A percentile compares a stretch with the other conserved stretches of the same genome.
phyloP scores from a whole-genome alignment of 2,797 vertebrate genomes.

The Pelochelys cantorii region DNA sequence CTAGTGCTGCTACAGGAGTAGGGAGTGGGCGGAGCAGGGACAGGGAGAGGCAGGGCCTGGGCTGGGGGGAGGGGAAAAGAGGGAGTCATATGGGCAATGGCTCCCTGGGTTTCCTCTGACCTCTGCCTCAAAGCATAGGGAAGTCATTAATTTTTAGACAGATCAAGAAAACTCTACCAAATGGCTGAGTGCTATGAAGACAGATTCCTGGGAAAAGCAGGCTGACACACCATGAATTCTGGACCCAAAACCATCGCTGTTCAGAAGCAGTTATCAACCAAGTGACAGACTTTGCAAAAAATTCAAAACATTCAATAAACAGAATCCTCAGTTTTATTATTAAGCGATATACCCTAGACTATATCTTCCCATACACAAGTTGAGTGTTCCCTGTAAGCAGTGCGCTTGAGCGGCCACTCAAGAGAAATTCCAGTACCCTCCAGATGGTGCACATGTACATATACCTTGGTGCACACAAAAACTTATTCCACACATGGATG shows the following conservation, averaged over 20 bases:
- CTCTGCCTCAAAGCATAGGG: neutral
- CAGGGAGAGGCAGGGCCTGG: too few relatives aligned
- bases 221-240: neutral
- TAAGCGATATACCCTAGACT: neutral
- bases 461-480: too few relatives aligned
- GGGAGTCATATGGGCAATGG: too few relatives aligned
- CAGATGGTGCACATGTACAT: too few relatives aligned
- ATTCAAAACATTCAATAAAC: neutral
- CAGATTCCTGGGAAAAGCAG: neutral
- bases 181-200: neutral
- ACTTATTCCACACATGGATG: too few relatives aligned
- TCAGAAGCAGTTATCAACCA: neutral
- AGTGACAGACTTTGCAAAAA: neutral
- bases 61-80: too few relatives aligned
- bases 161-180: neutral
- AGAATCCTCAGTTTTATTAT: neutral
- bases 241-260: neutral
- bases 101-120: too few relatives aligned
- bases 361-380: neutral
- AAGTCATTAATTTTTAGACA: neutral
- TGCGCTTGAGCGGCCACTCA: too few relatives aligned
- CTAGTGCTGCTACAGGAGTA: too few relatives aligned
- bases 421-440: too few relatives aligned
- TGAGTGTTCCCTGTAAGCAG: too few relatives aligned
- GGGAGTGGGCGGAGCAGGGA: too few relatives aligned